phyloP scores from a whole-genome alignment of 2,888 invertebrate genomes.

The Saturnia pavonia region DNA sequence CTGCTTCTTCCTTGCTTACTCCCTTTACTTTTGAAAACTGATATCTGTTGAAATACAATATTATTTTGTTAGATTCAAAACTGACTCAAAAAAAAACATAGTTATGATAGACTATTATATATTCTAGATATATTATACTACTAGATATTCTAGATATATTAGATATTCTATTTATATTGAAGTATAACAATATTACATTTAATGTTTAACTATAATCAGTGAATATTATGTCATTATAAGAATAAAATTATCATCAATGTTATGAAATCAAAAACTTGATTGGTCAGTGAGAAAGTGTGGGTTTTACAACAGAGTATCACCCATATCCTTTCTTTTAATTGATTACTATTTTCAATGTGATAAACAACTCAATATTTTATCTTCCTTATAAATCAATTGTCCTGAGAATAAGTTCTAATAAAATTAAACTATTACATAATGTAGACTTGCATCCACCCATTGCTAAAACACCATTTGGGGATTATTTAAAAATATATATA shows the following conservation, averaged over 20 bases:
- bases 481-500: too few species aligned
- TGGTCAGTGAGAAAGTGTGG: neutral
- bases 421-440: neutral
- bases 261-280: neutral
- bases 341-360: neutral
- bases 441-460: too few species aligned
- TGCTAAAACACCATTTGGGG: too few species aligned
- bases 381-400: neutral
- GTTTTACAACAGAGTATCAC: neutral
- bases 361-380: neutral
- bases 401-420: neutral
- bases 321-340: neutral
- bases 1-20: conserved; percentile 84
- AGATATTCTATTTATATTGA: too few species aligned
- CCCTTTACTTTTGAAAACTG: conserved; percentile 82
- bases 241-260: neutral
- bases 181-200: neutral
- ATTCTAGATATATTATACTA: too few species aligned
- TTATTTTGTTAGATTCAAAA: neutral
- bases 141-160: too few species aligned
- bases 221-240: neutral
- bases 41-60: conserved; percentile 59
- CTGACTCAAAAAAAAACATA: neutral
- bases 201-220: neutral
- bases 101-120: too few species aligned